Conservation (phyloP, 2,113 vertebrate genomes). For the Eolophus roseicapilla region DNA sequence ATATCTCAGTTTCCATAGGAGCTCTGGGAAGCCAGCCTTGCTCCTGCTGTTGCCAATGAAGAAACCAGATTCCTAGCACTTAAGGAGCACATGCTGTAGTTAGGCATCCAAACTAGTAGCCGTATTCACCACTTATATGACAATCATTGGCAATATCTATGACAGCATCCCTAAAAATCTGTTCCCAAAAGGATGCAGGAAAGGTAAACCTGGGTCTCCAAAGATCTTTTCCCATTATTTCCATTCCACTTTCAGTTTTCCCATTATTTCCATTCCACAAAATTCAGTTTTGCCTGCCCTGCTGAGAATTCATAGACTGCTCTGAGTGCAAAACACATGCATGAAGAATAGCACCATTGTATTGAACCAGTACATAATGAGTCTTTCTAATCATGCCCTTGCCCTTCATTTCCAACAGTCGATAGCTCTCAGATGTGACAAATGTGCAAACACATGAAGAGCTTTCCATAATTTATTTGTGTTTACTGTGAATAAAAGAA, state of each 20-base stretch:
- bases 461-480: constrained; percentile 36
- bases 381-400: constrained; percentile 21
- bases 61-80: not conserved
- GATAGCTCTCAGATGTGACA: constrained; percentile 4
- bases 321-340: not conserved
- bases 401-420: constrained; percentile 30
- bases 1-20: not conserved
- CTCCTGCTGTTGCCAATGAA: not conserved
- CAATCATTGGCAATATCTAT: not conserved
- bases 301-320: not conserved
- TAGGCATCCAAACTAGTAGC: not conserved
- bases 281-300: not conserved
- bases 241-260: too few species aligned
- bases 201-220: not conserved
- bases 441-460: not conserved
- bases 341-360: not conserved
- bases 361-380: constrained; percentile 12
- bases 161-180: not conserved
- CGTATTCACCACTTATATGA: not conserved
- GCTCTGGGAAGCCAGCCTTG: not conserved
- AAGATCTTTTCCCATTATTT: not conserved
- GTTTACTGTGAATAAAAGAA: constrained; percentile 7
- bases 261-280: not conserved
- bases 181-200: not conserved
- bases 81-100: not conserved